Percentiles rank a stretch among this genome's conserved stretches.
Evolutionary conservation across 1,140 invertebrate genomes (phyloP).

Genomic region (Lysiphlebus fabarum): DNA sequence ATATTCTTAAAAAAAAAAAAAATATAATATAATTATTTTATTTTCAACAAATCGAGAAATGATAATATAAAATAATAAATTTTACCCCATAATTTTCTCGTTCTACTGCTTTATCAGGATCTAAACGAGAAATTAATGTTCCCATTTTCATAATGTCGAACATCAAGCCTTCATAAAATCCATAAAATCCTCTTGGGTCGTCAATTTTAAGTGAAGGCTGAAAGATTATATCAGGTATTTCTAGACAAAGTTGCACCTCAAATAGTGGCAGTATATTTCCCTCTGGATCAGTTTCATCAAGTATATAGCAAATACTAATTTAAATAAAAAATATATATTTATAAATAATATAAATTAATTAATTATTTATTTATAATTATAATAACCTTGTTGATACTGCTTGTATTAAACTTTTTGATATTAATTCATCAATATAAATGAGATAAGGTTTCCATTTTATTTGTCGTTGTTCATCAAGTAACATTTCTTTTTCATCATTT

Average conservation of each 20-base stretch:
- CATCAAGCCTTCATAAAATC: slow-evolving; percentile 58
- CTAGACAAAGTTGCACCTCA: slow-evolving; percentile 64
- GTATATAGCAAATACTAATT: slow-evolving; percentile 50
- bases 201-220: slow-evolving; percentile 62
- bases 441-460: slow-evolving; percentile 63
- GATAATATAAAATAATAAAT: background rate
- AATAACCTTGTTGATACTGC: slow-evolving; percentile 50
- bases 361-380: slow-evolving; percentile 4
- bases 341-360: background rate
- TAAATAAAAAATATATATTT: slow-evolving; percentile 11
- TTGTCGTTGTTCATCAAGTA: slow-evolving; percentile 33
- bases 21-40: background rate
- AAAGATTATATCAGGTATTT: slow-evolving; percentile 63
- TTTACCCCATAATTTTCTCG: slow-evolving; percentile 39
- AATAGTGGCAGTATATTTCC: slow-evolving; percentile 53
- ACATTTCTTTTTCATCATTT: slow-evolving; percentile 27
- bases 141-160: slow-evolving; percentile 66
- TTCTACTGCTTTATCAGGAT: slow-evolving; percentile 42
- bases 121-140: slow-evolving; percentile 65
- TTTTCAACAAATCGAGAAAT: slow-evolving; percentile 4
- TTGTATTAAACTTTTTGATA: slow-evolving; percentile 61
- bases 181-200: slow-evolving; percentile 60
- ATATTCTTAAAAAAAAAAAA: background rate
- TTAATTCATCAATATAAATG: slow-evolving; percentile 62
- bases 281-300: slow-evolving; percentile 51